Evolutionary conservation across 2,888 invertebrate species (phyloP), one percentile per base, ranked within the genome.

Genomic region (Leptura quadrifasciata): DNA sequence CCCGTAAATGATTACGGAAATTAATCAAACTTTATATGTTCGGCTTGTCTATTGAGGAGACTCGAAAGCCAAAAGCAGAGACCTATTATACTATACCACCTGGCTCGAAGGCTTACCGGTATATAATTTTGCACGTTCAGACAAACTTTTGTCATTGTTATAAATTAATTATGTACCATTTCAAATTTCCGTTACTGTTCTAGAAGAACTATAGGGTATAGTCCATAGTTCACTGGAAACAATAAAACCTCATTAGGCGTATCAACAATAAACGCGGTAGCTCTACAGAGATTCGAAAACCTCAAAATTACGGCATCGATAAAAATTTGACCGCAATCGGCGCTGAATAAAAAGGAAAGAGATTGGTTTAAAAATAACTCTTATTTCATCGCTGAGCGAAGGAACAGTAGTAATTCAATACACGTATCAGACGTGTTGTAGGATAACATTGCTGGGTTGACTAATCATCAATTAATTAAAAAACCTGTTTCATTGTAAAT

Each of bases 231-330:
- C 39, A 12, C 12, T 39, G 39, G 10, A 47, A n/a, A 47, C 24
- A n/a, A 60, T n/a, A n/a, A n/a, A n/a, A 31, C n/a, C n/a, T 31
- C 27, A 31, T 31, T 31, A 31, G 17, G n/a, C 9, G 4, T 58
- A 58, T n/a, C 17, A 31, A 61, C 5, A 39, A 21, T 64, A 64
- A 64, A 64, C 21, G 15, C 21, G 52, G 65, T 67, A 67, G 65
- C 65, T 67, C 4, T 21, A 3, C 17, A 27, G 1, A 9, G 54
- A 67, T 67, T 52, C 54, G 52, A 27, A 52, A 52, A 67, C 65
- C 65, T 47, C 65, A 67, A 17, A 15, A 27, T 52, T 52, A 24
- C 24, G 3, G 21, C 5, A 47, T 17, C 21, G 20, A 67, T 21
- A 67, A 47, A 52, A 27, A 24, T n/a, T 15, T 67, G 54, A 67